Evolutionary conservation across 2,888 invertebrate genomes (phyloP).

Genomic region (Penaeus monodon): DNA sequence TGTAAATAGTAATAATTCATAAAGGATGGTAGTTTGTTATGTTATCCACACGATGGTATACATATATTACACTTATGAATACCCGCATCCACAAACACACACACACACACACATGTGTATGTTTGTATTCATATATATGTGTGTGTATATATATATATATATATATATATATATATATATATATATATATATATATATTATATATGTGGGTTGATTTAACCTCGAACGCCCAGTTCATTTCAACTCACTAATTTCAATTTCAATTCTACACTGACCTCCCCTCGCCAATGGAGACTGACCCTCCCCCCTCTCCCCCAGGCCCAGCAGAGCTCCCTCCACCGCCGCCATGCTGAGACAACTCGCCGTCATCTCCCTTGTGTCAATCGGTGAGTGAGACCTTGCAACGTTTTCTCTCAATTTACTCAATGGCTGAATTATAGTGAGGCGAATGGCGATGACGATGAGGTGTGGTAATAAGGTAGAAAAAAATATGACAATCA

Average conservation of each 20-base stretch:
- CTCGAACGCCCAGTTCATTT: no score
- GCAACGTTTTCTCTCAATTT: background rate
- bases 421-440: no score
- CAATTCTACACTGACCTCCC: no score
- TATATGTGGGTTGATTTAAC: background rate
- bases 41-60: background rate
- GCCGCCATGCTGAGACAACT: conserved; percentile 38
- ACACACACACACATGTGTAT: conserved; percentile 17
- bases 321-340: background rate
- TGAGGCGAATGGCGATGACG: no score
- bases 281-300: background rate
- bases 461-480: no score
- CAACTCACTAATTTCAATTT: background rate
- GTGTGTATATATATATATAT: conserved; percentile 20
- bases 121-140: conserved; percentile 13
- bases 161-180: conserved; percentile 17
- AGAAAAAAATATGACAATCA: no score
- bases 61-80: background rate
- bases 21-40: background rate
- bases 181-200: conserved; percentile 14
- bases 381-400: conserved; percentile 1
- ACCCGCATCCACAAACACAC: conserved; percentile 13
- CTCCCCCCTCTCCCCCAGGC: conserved; percentile 7
- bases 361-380: conserved; percentile 32
- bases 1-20: no score